phyloP scores from a whole-genome alignment of 2,888 invertebrate species.

The Eristalis arbustorum region DNA sequence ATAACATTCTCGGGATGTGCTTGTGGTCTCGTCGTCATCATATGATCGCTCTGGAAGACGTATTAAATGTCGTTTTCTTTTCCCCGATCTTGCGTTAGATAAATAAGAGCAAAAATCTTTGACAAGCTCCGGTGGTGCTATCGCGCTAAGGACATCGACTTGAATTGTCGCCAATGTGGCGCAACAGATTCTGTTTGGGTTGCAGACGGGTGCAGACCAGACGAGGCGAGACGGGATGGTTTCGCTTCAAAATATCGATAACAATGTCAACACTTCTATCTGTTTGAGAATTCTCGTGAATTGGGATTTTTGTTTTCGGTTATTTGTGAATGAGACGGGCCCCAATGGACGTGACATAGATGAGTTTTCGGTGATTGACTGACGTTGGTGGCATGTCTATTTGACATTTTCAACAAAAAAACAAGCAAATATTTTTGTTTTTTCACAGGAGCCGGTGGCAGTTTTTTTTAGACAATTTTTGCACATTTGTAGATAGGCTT shows the following conservation, averaged over 20 bases:
- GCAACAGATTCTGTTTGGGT: slow-evolving; percentile 22
- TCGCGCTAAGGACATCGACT: slow-evolving; percentile 24
- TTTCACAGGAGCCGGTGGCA: neutral
- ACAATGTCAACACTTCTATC: slow-evolving; percentile 27
- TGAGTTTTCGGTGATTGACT: neutral
- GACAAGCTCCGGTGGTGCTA: slow-evolving; percentile 20
- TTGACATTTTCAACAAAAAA: neutral
- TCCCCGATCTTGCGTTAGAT: slow-evolving; percentile 23
- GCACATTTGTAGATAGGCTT: neutral
- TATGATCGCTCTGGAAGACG: slow-evolving; percentile 29
- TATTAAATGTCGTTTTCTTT: slow-evolving; percentile 60
- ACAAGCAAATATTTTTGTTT: neutral
- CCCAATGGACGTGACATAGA: neutral
- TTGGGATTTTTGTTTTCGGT: neutral
- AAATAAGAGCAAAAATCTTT: slow-evolving; percentile 50
- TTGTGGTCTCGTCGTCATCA: slow-evolving; percentile 18
- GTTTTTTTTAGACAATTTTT: neutral
- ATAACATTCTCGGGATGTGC: slow-evolving; percentile 46
- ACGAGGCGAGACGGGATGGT: neutral
- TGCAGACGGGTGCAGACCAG: too few species aligned
- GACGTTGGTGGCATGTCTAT: neutral
- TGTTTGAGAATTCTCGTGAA: neutral
- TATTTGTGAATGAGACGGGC: neutral
- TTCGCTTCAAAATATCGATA: slow-evolving; percentile 35
- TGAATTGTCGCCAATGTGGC: slow-evolving; percentile 58